Conservation (phyloP, 2,888 invertebrate genomes). For the Lochmaea crataegi region DNA sequence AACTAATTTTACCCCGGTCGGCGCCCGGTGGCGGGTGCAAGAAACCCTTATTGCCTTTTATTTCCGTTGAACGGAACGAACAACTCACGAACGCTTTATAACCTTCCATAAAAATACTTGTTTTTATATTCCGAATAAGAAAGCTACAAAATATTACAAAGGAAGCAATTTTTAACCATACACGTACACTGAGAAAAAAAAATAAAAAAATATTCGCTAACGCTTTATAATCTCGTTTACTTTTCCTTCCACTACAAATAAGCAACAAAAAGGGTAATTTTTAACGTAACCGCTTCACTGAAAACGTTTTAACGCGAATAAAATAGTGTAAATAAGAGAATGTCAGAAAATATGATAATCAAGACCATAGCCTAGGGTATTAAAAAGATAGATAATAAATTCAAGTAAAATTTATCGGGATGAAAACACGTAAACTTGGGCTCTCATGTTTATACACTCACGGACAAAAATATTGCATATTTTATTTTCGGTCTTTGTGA, state of each 20-base stretch:
- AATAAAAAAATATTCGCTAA: background rate
- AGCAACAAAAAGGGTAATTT: background rate
- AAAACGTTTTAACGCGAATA: background rate
- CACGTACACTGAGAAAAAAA: constrained; percentile 14
- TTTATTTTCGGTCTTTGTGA: no score
- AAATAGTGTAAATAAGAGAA: background rate
- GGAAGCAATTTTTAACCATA: constrained; percentile 29
- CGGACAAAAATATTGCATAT: no score
- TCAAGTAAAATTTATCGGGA: background rate
- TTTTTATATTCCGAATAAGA: constrained; percentile 34
- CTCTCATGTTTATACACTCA: background rate
- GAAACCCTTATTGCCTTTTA: constrained; percentile 34
- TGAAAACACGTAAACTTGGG: background rate
- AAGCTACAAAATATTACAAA: constrained; percentile 36
- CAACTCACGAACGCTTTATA: constrained; percentile 34
- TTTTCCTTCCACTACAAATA: background rate
- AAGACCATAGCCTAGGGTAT: background rate
- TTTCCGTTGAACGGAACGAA: constrained; percentile 33
- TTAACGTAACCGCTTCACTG: background rate
- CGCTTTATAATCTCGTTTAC: background rate
- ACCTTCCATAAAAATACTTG: constrained; percentile 32
- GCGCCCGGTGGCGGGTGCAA: constrained; percentile 23
- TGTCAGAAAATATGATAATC: background rate
- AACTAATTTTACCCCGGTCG: constrained; percentile 32
- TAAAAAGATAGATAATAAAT: background rate